phyloP scores from a whole-genome alignment of 2,888 invertebrate species.

The Orthosia gothica region DNA sequence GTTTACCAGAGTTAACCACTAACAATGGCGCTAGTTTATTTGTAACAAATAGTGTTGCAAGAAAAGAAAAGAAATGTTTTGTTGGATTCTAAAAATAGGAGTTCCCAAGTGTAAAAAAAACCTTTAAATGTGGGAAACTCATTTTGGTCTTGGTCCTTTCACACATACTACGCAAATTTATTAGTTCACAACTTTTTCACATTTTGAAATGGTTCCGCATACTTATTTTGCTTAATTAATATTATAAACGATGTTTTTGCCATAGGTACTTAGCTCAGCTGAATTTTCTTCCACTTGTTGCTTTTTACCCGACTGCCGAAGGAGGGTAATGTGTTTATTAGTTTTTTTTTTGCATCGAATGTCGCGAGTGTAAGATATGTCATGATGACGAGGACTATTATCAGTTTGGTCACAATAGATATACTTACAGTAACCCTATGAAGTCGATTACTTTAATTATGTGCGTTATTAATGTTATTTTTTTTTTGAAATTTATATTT shows the following conservation, averaged over 20 bases:
- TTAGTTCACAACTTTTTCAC: neutral
- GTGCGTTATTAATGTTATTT: too few species aligned
- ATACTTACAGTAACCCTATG: too few species aligned
- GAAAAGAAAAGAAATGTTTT: neutral
- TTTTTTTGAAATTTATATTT: too few species aligned
- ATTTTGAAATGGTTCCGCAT: neutral
- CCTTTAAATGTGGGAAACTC: slow-evolving; percentile 13
- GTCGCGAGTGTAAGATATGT: neutral
- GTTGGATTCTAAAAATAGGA: neutral
- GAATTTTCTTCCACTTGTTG: slow-evolving; percentile 31
- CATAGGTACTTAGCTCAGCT: too few species aligned
- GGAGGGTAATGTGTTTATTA: too few species aligned
- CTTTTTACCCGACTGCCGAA: too few species aligned
- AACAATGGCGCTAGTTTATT: slow-evolving; percentile 44
- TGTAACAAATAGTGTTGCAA: slow-evolving; percentile 28
- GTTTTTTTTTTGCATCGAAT: neutral
- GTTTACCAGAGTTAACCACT: neutral
- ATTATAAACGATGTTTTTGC: neutral
- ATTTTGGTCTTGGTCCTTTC: neutral
- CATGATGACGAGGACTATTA: neutral
- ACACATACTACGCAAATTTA: neutral
- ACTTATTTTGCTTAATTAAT: neutral
- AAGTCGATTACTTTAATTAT: too few species aligned
- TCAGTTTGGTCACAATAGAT: neutral
- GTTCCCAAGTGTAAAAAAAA: slow-evolving; percentile 29